Conservation (phyloP, 2,113 vertebrate genomes). For the Myxocyprinus asiaticus region DNA sequence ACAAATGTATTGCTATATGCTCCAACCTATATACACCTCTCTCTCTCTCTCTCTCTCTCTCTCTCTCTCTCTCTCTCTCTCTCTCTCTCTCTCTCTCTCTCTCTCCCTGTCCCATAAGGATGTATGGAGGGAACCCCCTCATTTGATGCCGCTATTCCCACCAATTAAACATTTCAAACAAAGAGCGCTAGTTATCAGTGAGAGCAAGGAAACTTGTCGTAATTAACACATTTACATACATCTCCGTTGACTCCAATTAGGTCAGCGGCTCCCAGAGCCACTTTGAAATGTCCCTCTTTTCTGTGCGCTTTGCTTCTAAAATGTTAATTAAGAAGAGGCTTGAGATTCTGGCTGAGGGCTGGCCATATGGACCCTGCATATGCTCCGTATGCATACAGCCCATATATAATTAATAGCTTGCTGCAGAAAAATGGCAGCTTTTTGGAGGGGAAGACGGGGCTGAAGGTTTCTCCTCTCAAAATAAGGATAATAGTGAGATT, state of each 20-base stretch:
- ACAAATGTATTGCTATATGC: constrained; percentile 69
- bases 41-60: neutral
- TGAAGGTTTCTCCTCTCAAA: constrained; percentile 54
- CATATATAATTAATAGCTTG: constrained; percentile 80
- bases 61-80: neutral
- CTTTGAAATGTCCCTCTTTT: constrained; percentile 67
- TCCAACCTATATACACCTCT: constrained; percentile 64
- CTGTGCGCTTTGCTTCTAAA: constrained; percentile 71
- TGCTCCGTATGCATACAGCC: constrained; percentile 77
- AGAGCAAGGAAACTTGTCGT: constrained; percentile 73
- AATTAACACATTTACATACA: constrained; percentile 82
- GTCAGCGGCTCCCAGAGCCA: constrained; percentile 76
- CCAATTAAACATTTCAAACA: constrained; percentile 59
- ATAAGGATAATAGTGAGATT: constrained; percentile 18
- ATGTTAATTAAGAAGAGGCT: constrained; percentile 80
- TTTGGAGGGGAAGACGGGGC: constrained; percentile 53
- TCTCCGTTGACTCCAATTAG: constrained; percentile 79
- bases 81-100: neutral
- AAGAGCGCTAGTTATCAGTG: constrained; percentile 65
- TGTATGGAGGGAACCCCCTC: constrained; percentile 39
- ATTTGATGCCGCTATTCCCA: constrained; percentile 47
- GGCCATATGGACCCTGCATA: constrained; percentile 79
- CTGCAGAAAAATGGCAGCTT: constrained; percentile 62
- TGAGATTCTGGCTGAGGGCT: constrained; percentile 77
- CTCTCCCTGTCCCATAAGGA: constrained; percentile 22